Evolutionary conservation across 2,888 invertebrate species (phyloP).

Genomic region (Tiliacea aurago): DNA sequence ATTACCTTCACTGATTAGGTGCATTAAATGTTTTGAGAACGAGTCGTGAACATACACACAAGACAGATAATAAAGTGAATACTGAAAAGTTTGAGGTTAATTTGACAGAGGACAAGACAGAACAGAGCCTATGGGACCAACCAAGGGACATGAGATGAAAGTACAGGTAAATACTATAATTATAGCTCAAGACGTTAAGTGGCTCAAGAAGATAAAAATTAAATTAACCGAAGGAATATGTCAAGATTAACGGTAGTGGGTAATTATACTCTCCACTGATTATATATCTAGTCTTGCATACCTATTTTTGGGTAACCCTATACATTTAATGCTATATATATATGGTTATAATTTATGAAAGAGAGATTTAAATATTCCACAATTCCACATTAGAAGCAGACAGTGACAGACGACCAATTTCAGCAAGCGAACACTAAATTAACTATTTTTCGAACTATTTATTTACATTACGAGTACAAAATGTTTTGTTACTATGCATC

Average conservation of each 20-base stretch:
- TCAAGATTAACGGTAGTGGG: not conserved
- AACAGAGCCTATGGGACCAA: not conserved
- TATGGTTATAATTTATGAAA: not conserved
- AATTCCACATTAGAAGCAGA: constrained; percentile 58
- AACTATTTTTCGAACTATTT: constrained; percentile 64
- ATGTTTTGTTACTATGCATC: constrained; percentile 68
- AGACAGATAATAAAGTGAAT: not conserved
- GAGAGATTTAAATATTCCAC: not conserved
- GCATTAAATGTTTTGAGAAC: not conserved
- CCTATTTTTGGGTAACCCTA: not conserved
- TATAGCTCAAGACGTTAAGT: not conserved
- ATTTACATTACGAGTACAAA: constrained; percentile 79
- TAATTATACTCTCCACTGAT: not conserved
- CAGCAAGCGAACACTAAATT: constrained; percentile 73
- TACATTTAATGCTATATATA: not conserved
- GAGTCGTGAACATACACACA: not conserved
- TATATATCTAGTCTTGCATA: not conserved
- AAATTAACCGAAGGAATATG: not conserved
- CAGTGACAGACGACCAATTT: constrained; percentile 62
- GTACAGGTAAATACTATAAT: not conserved
- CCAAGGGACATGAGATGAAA: not conserved
- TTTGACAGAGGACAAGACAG: not conserved
- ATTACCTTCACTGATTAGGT: not conserved
- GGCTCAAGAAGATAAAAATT: not conserved
- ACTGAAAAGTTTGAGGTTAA: not conserved